Base-by-base conservation (phyloP, 2,797 vertebrate genomes). In the Bryconaethiops microstoma region DNA sequence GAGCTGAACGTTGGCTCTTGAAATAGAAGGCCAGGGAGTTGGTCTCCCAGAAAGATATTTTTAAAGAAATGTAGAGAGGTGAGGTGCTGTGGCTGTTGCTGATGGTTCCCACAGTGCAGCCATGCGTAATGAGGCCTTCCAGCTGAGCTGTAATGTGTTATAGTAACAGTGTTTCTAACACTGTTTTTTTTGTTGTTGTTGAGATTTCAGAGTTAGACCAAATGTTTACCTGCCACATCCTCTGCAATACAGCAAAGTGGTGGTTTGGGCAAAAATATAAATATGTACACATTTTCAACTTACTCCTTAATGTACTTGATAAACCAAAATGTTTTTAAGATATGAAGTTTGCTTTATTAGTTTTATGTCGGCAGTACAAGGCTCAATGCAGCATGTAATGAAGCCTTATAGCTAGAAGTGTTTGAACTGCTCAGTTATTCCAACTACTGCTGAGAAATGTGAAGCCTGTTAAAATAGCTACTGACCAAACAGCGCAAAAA, bases 11-110 rank as follows among this genome's bases (percentile, higher is more conserved):
- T 60, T 79, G 63, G 45, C 67, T 59, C 14, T 2, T 14, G 14
- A 52, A 54, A 60, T 71, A 39, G 81, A 71, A 79, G 60, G 71
- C 70, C 19, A 68, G n/a, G n/a, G 23, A 35, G 54, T 82, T 67
- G 8, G 57, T 42, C 35, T 78, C 50, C 69, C 19, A n/a, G 12
- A 29, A 55, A 52, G 13, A 50, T 12, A 57, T 57, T 77, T 57
- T 42, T 5, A 40, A 54, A 21, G 50, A 55, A 71, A 40, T 50
- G 16, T 17, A 62, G 40, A 5, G 12, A 70, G 59, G 23, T 23
- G 17, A 40, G 45, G 67, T 50, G 76, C 40, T 35, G 0, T n/a
- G 55, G 14, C 62, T 64, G 25, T 7, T 64, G 62, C 62, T 64
- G 62, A 35, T 35, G 0, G 29, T 65, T 40, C 63, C 35, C 29